A percentile compares a stretch with the other conserved stretches of the same genome.
Conservation (phyloP, 2,888 invertebrate species). For the Onthophagus sagittarius region DNA sequence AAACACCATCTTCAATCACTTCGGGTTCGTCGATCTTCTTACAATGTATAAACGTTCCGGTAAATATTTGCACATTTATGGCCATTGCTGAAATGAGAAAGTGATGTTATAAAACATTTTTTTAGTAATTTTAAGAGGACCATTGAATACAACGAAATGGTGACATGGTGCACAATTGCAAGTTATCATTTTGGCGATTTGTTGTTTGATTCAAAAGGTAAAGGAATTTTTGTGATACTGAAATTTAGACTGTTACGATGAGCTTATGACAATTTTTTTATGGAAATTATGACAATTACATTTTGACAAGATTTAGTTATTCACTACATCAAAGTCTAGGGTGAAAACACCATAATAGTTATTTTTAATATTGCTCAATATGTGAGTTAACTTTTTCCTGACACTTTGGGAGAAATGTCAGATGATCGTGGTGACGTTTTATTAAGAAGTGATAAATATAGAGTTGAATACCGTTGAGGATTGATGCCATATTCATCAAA, state of each 20-base stretch:
- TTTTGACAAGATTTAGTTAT: too few relatives aligned
- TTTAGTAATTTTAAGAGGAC: not conserved
- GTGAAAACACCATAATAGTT: too few relatives aligned
- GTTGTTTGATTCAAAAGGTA: not conserved
- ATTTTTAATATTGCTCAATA: too few relatives aligned
- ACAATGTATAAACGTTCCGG: slow-evolving; percentile 46
- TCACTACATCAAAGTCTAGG: too few relatives aligned
- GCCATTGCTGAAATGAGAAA: not conserved
- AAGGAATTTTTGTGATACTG: not conserved
- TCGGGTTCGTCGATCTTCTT: slow-evolving; percentile 38
- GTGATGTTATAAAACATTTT: not conserved
- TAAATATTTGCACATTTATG: slow-evolving; percentile 32
- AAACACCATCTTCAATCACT: slow-evolving; percentile 52
- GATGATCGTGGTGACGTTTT: too few relatives aligned
- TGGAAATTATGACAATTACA: too few relatives aligned
- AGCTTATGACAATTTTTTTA: too few relatives aligned
- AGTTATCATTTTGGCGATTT: not conserved
- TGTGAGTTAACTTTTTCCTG: too few relatives aligned
- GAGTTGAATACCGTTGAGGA: too few relatives aligned
- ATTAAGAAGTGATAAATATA: too few relatives aligned
- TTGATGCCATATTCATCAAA: too few relatives aligned
- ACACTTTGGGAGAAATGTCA: too few relatives aligned
- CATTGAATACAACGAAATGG: not conserved
- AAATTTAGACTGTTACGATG: not conserved
- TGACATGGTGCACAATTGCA: not conserved